Percentiles rank a stretch among this genome's conserved stretches.
Evolutionary conservation across 2,888 invertebrate species (phyloP).

Genomic region (Habroteleia sp.): DNA sequence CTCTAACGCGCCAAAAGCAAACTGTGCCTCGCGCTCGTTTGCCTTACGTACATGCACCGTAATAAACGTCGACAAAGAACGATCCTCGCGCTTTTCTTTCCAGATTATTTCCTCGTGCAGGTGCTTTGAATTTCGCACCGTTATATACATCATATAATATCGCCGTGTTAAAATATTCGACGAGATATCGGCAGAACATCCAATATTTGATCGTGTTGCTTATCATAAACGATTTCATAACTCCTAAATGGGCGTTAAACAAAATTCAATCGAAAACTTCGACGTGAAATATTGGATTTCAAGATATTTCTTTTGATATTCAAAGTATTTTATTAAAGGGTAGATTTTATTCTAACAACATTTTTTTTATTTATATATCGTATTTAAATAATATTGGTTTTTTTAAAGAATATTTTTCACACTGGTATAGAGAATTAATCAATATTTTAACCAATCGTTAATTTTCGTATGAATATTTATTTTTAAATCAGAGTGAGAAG

Average conservation of each 20-base stretch:
- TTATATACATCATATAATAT: constrained; percentile 44
- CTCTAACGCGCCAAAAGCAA: constrained; percentile 50
- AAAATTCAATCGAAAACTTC: constrained; percentile 31
- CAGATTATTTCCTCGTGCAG: constrained; percentile 49
- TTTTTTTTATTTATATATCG: no score
- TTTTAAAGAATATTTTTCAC: no score
- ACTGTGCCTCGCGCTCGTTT: constrained; percentile 50
- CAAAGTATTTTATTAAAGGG: constrained; percentile 6
- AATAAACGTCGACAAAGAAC: constrained; percentile 58
- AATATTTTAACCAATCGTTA: no score
- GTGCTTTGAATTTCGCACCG: constrained; percentile 59
- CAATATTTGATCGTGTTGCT: constrained; percentile 54
- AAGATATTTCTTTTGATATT: constrained; percentile 12
- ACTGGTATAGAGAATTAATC: no score
- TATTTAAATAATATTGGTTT: no score
- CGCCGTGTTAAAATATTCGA: constrained; percentile 31
- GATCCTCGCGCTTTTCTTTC: constrained; percentile 48
- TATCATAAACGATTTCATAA: constrained; percentile 50
- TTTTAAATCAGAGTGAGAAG: no score
- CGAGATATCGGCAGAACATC: constrained; percentile 22
- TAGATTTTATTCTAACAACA: no score
- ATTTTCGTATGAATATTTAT: no score
- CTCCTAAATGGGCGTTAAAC: constrained; percentile 31
- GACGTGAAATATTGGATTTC: constrained; percentile 19
- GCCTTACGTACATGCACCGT: constrained; percentile 41